Percentiles rank a stretch among this genome's conserved stretches.
phyloP scores from a whole-genome alignment of 2,888 invertebrate species.

The Cartodere bifasciata region DNA sequence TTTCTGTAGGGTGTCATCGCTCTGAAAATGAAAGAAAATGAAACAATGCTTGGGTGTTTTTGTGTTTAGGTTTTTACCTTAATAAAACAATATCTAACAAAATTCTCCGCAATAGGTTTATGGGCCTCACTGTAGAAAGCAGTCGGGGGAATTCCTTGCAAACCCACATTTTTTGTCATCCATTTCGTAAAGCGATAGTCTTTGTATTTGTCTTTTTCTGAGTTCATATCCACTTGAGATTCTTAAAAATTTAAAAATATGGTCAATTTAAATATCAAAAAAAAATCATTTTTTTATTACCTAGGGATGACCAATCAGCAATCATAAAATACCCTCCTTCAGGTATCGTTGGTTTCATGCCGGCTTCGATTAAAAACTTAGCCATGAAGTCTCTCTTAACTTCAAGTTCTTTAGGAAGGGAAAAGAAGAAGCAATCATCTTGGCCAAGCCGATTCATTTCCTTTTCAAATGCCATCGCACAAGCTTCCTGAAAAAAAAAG shows the following conservation, averaged over 20 bases:
- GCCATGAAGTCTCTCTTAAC: conserved; percentile 71
- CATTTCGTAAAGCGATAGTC: conserved; percentile 94
- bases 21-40: conserved; percentile 8
- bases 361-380: conserved; percentile 59
- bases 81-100: conserved; percentile 86
- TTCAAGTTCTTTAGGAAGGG: conserved; percentile 59
- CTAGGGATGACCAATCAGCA: conserved; percentile 76
- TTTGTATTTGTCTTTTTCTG: conserved; percentile 57
- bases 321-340: conserved; percentile 97
- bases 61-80: conserved; percentile 50
- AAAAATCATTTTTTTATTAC: conserved; percentile 29
- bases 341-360: conserved; percentile 84
- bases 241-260: conserved; percentile 36
- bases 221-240: conserved; percentile 51
- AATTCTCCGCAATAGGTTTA: conserved; percentile 72
- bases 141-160: conserved; percentile 88
- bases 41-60: not conserved
- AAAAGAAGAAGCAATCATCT: conserved; percentile 72
- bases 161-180: conserved; percentile 84
- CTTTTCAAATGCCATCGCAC: conserved; percentile 77
- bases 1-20: conserved; percentile 41
- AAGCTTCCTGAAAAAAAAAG: conserved; percentile 74
- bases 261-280: not conserved
- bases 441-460: conserved; percentile 59
- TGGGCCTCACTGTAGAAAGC: conserved; percentile 80